These are phyloP conservation scores for Steromphala cineraria DNA, from an alignment of 2,888 invertebrate species.

Conservation along the genomic window DNA sequence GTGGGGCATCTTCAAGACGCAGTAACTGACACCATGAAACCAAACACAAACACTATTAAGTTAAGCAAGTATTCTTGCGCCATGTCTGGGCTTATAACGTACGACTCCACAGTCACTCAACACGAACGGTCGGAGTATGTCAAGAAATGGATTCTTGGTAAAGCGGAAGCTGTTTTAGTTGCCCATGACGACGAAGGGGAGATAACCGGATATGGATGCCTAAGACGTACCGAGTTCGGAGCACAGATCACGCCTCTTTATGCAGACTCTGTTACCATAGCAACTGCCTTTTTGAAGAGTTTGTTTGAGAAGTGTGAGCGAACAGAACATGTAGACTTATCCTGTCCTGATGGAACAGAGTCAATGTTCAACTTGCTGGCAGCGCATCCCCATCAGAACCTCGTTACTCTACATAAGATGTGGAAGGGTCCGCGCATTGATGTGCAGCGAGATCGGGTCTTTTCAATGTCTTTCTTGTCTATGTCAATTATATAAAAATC, in stretches of 20 bases:
- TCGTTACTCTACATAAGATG: neutral
- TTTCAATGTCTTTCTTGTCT: too few species aligned
- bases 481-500: too few species aligned
- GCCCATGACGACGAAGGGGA: neutral
- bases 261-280: neutral
- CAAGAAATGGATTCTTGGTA: neutral
- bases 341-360: too few species aligned
- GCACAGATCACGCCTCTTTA: neutral
- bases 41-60: too few species aligned
- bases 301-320: neutral
- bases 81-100: neutral
- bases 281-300: neutral
- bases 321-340: neutral
- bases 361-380: neutral
- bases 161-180: neutral
- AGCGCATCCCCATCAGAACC: neutral
- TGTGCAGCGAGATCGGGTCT: too few species aligned
- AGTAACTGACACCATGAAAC: neutral
- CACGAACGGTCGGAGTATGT: neutral
- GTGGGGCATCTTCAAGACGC: neutral
- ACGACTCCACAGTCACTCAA: neutral
- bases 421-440: too few species aligned
- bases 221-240: neutral
- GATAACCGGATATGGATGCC: neutral
- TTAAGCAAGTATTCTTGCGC: neutral